Conservation (phyloP, 2,113 vertebrate genomes). For the Lepisosteus oculatus region DNA sequence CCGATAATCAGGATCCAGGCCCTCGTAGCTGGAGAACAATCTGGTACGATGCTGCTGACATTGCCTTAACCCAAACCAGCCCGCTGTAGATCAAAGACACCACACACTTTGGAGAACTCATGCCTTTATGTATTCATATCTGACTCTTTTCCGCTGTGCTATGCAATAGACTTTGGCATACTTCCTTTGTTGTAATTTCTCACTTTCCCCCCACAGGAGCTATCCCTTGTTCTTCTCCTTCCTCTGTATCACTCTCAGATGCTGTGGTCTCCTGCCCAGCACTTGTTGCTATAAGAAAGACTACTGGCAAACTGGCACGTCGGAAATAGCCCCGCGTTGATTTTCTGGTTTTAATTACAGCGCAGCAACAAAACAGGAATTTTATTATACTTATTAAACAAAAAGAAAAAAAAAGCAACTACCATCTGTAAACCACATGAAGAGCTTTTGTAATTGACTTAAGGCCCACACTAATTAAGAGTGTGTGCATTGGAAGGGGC, state of each 20-base stretch:
- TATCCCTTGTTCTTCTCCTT: conserved; percentile 25
- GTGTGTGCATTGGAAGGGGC: conserved; percentile 50
- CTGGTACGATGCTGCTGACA: conserved; percentile 44
- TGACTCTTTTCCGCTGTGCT: conserved; percentile 24
- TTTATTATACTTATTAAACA: conserved; percentile 43
- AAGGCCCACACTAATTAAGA: conserved; percentile 53
- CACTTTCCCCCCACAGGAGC: conserved; percentile 15
- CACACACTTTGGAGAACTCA: conserved; percentile 41
- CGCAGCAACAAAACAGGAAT: conserved; percentile 51
- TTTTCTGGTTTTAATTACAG: conserved; percentile 71
- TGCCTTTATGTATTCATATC: conserved; percentile 30
- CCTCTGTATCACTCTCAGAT: conserved; percentile 5
- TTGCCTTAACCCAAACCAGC: conserved; percentile 35
- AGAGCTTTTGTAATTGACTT: conserved; percentile 53
- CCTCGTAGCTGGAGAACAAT: conserved; percentile 45
- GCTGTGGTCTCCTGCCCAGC: conserved; percentile 2
- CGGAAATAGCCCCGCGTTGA: conserved; percentile 40
- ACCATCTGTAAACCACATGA: conserved; percentile 63
- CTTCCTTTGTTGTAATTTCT: background rate
- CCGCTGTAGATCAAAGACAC: conserved; percentile 52
- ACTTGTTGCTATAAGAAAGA: conserved; percentile 35
- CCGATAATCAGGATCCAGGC: conserved; percentile 39
- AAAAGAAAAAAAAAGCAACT: conserved; percentile 38
- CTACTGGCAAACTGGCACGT: conserved; percentile 22
- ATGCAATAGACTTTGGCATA: background rate